A percentile compares a stretch with the other conserved stretches of the same genome.
Evolutionary conservation across 2,113 vertebrate genomes (phyloP).

Genomic region (Rana temporaria): DNA sequence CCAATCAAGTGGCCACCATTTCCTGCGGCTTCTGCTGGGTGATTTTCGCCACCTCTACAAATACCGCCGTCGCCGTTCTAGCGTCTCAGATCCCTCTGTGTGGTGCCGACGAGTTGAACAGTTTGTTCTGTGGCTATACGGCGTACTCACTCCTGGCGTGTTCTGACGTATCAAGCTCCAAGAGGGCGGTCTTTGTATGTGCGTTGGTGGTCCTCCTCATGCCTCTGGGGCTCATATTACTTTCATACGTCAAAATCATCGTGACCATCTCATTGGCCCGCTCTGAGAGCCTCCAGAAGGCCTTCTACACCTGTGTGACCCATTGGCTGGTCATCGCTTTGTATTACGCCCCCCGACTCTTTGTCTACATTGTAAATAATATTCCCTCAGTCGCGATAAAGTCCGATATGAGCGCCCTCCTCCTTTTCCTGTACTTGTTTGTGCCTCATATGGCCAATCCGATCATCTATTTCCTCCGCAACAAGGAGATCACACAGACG

Average conservation of each 20-base stretch:
- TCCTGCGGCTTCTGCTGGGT: too few species aligned
- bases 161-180: constrained; percentile 12
- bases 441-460: constrained; percentile 32
- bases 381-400: neutral
- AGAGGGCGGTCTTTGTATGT: neutral
- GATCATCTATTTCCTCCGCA: constrained; percentile 16
- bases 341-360: neutral
- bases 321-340: neutral
- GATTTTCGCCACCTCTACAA: neutral
- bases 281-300: too few species aligned
- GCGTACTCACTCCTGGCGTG: constrained; percentile 58
- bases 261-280: too few species aligned
- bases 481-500: constrained; percentile 2
- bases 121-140: constrained; percentile 61
- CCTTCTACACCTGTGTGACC: neutral
- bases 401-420: neutral
- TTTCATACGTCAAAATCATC: neutral
- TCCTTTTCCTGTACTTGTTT: constrained; percentile 6
- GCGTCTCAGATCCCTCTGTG: constrained; percentile 60
- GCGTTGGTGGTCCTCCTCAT: neutral
- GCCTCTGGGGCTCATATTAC: neutral
- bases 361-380: neutral
- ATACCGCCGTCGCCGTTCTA: constrained; percentile 42
- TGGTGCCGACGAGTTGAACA: constrained; percentile 62
- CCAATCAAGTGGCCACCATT: too few species aligned